phyloP scores from a whole-genome alignment of 2,797 vertebrate species.

The Hafferia zeledoni region DNA sequence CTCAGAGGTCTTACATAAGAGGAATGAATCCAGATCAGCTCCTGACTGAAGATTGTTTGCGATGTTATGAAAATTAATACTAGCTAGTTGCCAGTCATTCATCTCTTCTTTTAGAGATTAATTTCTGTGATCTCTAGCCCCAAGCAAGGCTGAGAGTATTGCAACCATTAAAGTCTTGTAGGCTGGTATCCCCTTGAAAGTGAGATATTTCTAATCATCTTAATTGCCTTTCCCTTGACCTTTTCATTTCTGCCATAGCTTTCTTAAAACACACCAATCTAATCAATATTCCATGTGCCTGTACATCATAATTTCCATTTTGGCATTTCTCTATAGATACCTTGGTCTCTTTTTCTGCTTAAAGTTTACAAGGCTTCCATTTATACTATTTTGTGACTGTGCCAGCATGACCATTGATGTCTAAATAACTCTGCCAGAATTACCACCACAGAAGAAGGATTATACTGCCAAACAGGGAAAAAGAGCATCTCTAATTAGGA shows the following conservation, averaged over 20 bases:
- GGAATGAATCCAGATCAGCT: neutral
- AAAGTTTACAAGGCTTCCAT: neutral
- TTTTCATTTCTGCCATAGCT: neutral
- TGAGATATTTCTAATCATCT: slow-evolving; percentile 24
- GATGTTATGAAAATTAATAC: slow-evolving; percentile 27
- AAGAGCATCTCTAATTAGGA: neutral
- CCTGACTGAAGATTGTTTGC: slow-evolving; percentile 1
- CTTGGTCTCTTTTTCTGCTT: neutral
- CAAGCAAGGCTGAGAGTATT: neutral
- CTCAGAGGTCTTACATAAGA: neutral
- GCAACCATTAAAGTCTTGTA: neutral
- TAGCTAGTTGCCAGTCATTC: slow-evolving; percentile 33
- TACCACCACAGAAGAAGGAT: neutral
- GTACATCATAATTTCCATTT: neutral
- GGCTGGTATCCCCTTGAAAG: neutral
- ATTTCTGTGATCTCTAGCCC: slow-evolving; percentile 41
- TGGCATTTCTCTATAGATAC: neutral
- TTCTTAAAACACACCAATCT: neutral
- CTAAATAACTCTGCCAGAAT: neutral
- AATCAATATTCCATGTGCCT: neutral
- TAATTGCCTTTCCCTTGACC: slow-evolving; percentile 4
- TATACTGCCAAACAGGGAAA: neutral
- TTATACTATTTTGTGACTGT: neutral
- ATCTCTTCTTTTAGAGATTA: slow-evolving; percentile 36
- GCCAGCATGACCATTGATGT: neutral